Evolutionary conservation across 1,140 invertebrate genomes (phyloP).

Genomic region (Caenorhabditis brenneri): DNA sequence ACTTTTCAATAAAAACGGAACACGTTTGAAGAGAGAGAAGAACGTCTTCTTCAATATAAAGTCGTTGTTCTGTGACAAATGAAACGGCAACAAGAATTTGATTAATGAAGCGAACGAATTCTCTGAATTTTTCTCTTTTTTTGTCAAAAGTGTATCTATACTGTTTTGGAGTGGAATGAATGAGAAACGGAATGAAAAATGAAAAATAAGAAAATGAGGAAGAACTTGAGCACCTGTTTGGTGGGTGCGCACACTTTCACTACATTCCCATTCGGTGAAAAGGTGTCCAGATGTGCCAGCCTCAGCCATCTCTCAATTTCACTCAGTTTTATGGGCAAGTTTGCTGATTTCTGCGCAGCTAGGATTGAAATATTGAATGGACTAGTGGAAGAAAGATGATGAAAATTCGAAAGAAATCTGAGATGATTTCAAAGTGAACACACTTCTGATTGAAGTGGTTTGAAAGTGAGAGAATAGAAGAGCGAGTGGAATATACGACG

Average conservation of each 20-base stretch:
- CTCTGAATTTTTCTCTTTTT: not conserved
- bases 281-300: slow-evolving; percentile 23
- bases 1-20: not conserved
- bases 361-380: not conserved
- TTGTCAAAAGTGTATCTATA: not conserved
- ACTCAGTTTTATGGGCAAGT: slow-evolving; percentile 35
- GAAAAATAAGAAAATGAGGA: no score
- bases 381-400: not conserved
- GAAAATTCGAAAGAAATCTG: slow-evolving; percentile 38
- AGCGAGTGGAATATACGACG: not conserved
- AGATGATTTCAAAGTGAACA: slow-evolving; percentile 31
- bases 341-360: not conserved
- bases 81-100: slow-evolving; percentile 40
- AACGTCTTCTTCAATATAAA: not conserved
- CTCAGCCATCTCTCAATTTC: not conserved
- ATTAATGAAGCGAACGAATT: slow-evolving; percentile 26
- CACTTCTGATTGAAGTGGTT: slow-evolving; percentile 42
- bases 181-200: not conserved
- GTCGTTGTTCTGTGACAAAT: not conserved
- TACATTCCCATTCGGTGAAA: not conserved
- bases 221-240: not conserved
- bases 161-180: not conserved
- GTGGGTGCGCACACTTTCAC: not conserved
- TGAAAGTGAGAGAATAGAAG: not conserved
- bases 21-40: slow-evolving; percentile 6